A percentile compares a stretch with the other conserved stretches of the same genome.
Evolutionary conservation across 1,140 invertebrate genomes (phyloP).

Genomic region (Chironomus tepperi): DNA sequence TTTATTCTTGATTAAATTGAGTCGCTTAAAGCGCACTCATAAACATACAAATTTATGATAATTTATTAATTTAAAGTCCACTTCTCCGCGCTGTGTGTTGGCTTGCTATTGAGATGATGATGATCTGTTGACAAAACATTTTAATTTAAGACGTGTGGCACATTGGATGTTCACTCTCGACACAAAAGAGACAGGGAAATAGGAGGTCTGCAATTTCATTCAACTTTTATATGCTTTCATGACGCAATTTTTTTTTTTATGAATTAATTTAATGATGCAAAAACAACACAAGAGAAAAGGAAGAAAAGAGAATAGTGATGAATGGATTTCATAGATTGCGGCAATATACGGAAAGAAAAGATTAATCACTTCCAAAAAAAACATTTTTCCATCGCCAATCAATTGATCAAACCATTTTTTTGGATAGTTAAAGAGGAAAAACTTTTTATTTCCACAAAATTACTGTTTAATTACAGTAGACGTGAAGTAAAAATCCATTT

Average conservation of each 20-base stretch:
- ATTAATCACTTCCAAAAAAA: not conserved
- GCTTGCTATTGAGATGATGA: not conserved
- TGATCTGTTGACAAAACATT: conserved; percentile 1
- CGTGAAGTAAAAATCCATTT: conserved; percentile 1
- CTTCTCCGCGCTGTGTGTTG: not conserved
- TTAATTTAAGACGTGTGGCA: not conserved
- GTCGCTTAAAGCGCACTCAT: not conserved
- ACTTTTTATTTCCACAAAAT: not conserved
- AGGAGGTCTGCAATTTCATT: not conserved
- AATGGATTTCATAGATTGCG: conserved; percentile 8
- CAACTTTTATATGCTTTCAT: not conserved
- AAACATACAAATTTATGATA: conserved; percentile 8
- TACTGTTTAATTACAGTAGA: conserved; percentile 10
- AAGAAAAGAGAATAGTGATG: not conserved
- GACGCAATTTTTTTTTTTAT: not conserved
- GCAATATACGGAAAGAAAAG: not conserved
- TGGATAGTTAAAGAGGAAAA: not conserved
- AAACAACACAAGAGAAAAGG: not conserved
- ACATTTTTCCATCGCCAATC: conserved; percentile 1
- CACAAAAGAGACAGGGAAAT: no score
- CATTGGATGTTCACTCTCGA: not conserved
- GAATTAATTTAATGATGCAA: conserved; percentile 22
- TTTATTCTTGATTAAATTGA: not conserved
- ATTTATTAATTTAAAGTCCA: conserved; percentile 15
- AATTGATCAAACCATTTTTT: not conserved